Percentiles rank a stretch among this genome's conserved stretches.
Evolutionary conservation across 2,888 invertebrate genomes (phyloP).

Genomic region (Nephrotoma guestfalica): DNA sequence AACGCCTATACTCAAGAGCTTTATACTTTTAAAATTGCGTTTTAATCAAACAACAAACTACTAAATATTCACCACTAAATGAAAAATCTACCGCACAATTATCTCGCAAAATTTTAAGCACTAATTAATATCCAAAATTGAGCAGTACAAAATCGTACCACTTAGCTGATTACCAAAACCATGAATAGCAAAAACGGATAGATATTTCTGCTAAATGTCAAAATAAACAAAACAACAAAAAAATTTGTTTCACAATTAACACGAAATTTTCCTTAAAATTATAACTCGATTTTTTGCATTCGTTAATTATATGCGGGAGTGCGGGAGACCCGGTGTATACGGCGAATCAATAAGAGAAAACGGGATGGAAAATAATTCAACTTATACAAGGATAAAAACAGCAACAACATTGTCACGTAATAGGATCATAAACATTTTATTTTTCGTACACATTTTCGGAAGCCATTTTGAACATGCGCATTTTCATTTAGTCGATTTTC

Average conservation of each 20-base stretch:
- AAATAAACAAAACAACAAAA: background rate
- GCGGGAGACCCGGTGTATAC: background rate
- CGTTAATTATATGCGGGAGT: background rate
- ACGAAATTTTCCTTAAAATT: background rate
- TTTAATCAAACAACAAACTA: background rate
- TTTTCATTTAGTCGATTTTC: background rate
- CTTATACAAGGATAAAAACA: background rate
- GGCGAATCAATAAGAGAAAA: background rate
- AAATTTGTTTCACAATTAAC: background rate
- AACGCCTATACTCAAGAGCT: background rate
- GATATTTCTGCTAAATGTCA: background rate
- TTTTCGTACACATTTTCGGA: background rate
- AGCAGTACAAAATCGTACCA: background rate
- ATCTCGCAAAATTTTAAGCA: background rate
- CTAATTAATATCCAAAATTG: background rate
- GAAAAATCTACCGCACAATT: background rate
- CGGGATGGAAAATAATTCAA: background rate
- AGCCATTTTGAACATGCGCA: background rate
- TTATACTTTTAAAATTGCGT: background rate
- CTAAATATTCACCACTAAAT: too few species aligned
- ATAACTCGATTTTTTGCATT: background rate
- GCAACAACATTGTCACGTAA: background rate
- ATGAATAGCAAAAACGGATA: background rate
- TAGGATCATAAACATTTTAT: background rate
- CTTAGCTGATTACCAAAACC: background rate